Evolutionary conservation across 2,888 invertebrate genomes (phyloP).

Genomic region (Rotaria magnacalcarata): DNA sequence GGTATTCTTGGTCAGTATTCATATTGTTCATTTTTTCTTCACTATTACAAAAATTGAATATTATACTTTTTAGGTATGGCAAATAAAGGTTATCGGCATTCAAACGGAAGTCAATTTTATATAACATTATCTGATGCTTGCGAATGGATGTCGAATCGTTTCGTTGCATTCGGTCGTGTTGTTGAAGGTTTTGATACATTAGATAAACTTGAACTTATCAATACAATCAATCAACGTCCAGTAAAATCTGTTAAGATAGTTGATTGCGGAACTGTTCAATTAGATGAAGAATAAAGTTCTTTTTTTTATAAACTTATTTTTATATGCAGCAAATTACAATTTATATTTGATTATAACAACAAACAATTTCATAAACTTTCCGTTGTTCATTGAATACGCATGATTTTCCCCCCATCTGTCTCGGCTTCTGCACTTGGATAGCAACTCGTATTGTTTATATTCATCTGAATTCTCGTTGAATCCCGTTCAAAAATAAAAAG

Average conservation of each 20-base stretch:
- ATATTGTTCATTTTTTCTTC: too few relatives aligned
- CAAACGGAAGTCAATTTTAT: constrained; percentile 70
- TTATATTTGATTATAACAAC: neutral
- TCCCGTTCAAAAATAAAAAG: neutral
- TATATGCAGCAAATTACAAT: neutral
- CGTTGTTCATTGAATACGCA: neutral
- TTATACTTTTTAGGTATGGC: constrained; percentile 64
- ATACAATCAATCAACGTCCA: constrained; percentile 68
- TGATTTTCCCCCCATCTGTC: neutral
- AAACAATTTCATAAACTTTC: neutral
- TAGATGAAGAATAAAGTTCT: neutral
- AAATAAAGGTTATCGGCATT: constrained; percentile 67
- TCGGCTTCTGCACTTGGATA: neutral
- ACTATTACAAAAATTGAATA: too few relatives aligned
- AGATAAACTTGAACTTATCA: constrained; percentile 65
- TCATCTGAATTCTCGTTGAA: neutral
- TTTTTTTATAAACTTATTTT: neutral
- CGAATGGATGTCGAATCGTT: constrained; percentile 63
- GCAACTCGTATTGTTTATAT: neutral
- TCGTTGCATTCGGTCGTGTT: constrained; percentile 72
- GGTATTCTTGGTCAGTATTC: neutral
- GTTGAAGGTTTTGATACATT: constrained; percentile 68
- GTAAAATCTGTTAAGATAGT: constrained; percentile 53
- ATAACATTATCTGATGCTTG: constrained; percentile 66
- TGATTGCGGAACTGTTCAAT: constrained; percentile 52